Evolutionary conservation across 2,888 invertebrate species (phyloP), one percentile per base, ranked within the genome.

Genomic region (Blastobasis adustella): DNA sequence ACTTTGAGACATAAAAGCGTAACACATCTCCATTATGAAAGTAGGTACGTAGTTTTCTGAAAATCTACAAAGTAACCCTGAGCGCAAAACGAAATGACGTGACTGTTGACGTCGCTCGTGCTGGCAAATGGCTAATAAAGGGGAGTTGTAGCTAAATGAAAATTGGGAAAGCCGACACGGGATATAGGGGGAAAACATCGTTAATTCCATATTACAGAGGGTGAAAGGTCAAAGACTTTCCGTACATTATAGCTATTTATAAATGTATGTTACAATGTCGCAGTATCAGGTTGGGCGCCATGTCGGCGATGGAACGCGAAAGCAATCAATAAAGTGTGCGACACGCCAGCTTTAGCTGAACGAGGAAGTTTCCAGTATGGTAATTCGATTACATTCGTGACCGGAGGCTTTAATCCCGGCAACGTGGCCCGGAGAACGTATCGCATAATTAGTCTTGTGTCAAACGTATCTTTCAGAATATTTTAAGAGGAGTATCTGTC

Each of bases 311-410:
- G 10, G 39, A 5, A 50, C 41, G 41, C 36, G 38, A 49, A 42
- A 45, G n/a, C 41, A 42, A 53, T 47, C 49, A 45, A 53, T 53
- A 53, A 50, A 47, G n/a, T 10, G 39, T 10, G 45, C 38, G 45
- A 46, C 37, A 41, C n/a, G 40, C 53, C 54, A 58, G 59, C 62
- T 61, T 23, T 23, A 57, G 54, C 55, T 56, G 58, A 54, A 58
- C 61, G 54, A 57, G 59, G 63, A 61, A 65, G 62, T 66, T 61
- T 61, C 65, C 59, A 51, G 62, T 58, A 58, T 55, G 61, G 61
- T 71, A 73, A 71, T 71, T 66, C 58, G 69, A 69, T 71, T 71
- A 69, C 58, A 65, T 67, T 70, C 74, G 73, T 71, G 71, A 69
- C 66, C 64, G 65, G 64, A 65, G 62, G 58, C 62, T 62, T 54